These are phyloP conservation scores for Brachypalpus laphriformis DNA, from an alignment of 2,888 invertebrate genomes.

Conservation along the genomic window DNA sequence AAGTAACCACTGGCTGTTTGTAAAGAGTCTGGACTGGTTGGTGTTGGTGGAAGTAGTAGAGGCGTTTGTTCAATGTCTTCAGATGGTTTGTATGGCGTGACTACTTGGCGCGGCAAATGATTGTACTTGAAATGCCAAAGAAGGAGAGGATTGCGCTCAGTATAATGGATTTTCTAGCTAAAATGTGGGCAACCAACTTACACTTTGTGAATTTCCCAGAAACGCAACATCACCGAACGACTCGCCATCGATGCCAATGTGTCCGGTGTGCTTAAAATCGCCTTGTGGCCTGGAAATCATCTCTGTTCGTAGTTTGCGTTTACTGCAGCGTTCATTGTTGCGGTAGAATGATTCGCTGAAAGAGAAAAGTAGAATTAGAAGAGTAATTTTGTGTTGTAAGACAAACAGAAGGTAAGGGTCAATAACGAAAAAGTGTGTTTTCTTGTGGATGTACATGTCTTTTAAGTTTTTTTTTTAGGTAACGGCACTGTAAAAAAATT, in stretches of 20 bases:
- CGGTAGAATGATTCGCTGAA: conserved; percentile 86
- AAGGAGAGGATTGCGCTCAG: neutral
- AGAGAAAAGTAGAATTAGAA: neutral
- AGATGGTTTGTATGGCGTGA: conserved; percentile 94
- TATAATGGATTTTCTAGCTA: neutral
- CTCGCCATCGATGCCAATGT: conserved; percentile 98
- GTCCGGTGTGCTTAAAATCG: conserved; percentile 97
- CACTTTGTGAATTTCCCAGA: conserved; percentile 83
- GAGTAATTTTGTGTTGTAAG: no score
- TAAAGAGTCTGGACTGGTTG: conserved; percentile 82
- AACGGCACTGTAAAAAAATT: no score
- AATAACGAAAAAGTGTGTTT: neutral
- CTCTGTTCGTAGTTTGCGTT: conserved; percentile 90
- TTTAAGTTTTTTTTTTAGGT: no score
- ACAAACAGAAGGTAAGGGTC: neutral
- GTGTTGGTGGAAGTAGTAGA: conserved; percentile 84
- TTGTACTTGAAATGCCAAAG: conserved; percentile 85
- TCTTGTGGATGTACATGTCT: no score
- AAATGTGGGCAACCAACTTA: conserved; percentile 74
- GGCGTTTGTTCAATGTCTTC: conserved; percentile 91
- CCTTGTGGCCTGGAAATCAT: conserved; percentile 99
- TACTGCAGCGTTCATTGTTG: conserved; percentile 84
- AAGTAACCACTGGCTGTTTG: conserved; percentile 83
- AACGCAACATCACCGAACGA: conserved; percentile 96
- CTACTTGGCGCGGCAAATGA: conserved; percentile 93